Conservation (phyloP, 1,140 invertebrate species). For the Drosophila cardini region DNA sequence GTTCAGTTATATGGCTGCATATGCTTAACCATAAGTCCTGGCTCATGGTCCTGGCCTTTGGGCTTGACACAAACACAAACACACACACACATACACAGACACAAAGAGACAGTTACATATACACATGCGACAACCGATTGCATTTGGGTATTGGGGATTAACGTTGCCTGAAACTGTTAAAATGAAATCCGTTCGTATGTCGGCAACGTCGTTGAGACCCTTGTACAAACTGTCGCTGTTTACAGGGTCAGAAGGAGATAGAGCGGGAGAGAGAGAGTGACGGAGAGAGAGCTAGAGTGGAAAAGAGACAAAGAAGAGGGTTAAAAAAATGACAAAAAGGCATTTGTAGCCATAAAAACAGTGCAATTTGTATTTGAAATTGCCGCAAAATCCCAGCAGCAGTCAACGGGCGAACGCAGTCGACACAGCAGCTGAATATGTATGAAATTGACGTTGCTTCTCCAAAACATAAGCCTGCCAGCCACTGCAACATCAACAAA, state of each 20-base stretch:
- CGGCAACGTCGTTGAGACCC: conserved; percentile 53
- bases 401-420: conserved; percentile 39
- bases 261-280: conserved; percentile 2
- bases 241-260: conserved; percentile 42
- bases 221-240: conserved; percentile 75
- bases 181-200: conserved; percentile 77
- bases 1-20: conserved; percentile 49
- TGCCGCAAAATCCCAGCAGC: conserved; percentile 80
- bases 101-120: conserved; percentile 23
- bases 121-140: conserved; percentile 65
- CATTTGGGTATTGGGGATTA: conserved; percentile 83
- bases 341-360: conserved; percentile 82
- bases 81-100: conserved; percentile 9
- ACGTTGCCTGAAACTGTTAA: conserved; percentile 79
- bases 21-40: conserved; percentile 60
- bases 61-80: conserved; percentile 47
- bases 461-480: conserved; percentile 52
- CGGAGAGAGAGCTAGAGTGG: neutral
- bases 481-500: conserved; percentile 31
- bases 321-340: conserved; percentile 67
- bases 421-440: conserved; percentile 64
- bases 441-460: conserved; percentile 67
- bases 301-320: conserved; percentile 10
- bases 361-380: conserved; percentile 83
- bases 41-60: conserved; percentile 55